Base-by-base conservation (phyloP, 1,140 invertebrate genomes). In the Hycleus cichorii region DNA sequence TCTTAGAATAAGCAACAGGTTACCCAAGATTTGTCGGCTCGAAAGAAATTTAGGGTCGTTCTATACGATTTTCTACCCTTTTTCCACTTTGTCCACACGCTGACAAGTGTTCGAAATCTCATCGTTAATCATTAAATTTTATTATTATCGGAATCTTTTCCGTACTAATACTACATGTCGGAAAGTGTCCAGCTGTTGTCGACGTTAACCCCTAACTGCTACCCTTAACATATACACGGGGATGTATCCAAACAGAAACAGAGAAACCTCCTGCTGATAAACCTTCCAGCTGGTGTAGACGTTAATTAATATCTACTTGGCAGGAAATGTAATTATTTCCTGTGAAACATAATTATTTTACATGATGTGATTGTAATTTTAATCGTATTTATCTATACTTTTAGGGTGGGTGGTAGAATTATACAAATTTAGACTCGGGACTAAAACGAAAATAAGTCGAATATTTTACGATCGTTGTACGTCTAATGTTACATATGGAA, bases 231-330 rank as follows among this genome's bases (percentile, higher is more conserved):
- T 18, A 18, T 18, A 18, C 18, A 18, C 18, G 18, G 18, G 18
- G 18, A 18, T 18, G 18, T 18, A 18, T 18, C 18, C 18, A 1
- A 18, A 18, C 18, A 18, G 18, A 18, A 18, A 18, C 18, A 18
- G 18, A 18, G 18, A 18, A 32, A 69, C 65, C 68, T 71, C 70
- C 70, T 69, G 70, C 68, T 72, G 69, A 69, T 67, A 63, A 32
- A 32, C 32, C 32, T 32, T 32, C 64, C 65, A 66, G 66, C 70
- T 73, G 71, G 66, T 70, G 57, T 63, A 72, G 71, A 73, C 71
- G 67, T 73, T 73, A 72, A 73, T 73, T 73, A 73, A 72, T 73
- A 73, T 72, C 72, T 71, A 71, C 69, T 55, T 46, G 55, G 57
- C 64, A 64, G 64, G 65, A 71, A 70, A 69, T 67, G 64, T 67